Percentiles rank a stretch among this genome's conserved stretches.
These are phyloP conservation scores for Gorsachius magnificus DNA, from an alignment of 2,797 vertebrate species.

Conservation along the genomic window DNA sequence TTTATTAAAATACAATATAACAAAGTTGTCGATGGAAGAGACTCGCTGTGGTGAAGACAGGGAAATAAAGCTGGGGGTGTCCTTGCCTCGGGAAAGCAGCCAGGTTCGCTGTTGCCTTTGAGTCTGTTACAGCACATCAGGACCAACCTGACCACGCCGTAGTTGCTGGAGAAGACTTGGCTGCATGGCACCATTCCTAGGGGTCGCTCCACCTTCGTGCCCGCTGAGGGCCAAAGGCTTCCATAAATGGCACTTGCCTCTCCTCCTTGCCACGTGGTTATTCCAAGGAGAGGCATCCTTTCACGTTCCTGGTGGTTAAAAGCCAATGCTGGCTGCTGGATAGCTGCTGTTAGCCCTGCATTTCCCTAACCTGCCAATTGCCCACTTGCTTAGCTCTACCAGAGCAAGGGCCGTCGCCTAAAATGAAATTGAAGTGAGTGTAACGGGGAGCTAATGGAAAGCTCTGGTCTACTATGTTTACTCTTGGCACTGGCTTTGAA, in stretches of 20 bases:
- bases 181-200: not conserved
- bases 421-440: not conserved
- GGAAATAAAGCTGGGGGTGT: not conserved
- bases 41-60: not conserved
- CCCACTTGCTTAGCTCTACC: not conserved
- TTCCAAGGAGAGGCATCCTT: not conserved
- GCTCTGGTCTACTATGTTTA: not conserved
- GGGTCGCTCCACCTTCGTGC: rapidly evolving
- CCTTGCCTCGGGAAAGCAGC: not conserved
- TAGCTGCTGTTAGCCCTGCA: not conserved
- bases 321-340: not conserved
- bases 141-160: rapidly evolving
- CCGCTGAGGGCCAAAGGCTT: not conserved
- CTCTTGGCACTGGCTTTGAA: not conserved
- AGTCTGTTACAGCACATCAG: rapidly evolving
- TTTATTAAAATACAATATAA: not conserved
- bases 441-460: not conserved
- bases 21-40: not conserved
- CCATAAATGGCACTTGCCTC: not conserved
- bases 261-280: rapidly evolving
- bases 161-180: not conserved
- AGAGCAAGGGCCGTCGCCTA: not conserved
- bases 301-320: not conserved
- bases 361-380: rapidly evolving
- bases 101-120: not conserved